These are phyloP conservation scores for Venturia canescens DNA, from an alignment of 1,140 invertebrate species.

Conservation along the genomic window DNA sequence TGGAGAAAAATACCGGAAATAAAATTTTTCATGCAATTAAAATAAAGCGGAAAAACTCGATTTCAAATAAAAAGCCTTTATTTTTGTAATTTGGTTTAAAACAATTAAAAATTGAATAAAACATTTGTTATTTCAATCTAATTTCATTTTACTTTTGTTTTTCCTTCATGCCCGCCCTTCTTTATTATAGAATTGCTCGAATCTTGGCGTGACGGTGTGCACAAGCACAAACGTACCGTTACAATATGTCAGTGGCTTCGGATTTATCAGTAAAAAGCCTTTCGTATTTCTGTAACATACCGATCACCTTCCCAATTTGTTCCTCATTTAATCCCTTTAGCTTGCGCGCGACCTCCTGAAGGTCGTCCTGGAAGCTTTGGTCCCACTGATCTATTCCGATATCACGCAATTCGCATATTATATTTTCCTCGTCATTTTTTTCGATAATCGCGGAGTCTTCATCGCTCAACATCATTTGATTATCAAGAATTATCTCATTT, in stretches of 20 bases:
- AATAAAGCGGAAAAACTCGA: too few species aligned
- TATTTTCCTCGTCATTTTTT: neutral
- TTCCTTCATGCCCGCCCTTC: too few species aligned
- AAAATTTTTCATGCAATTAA: too few species aligned
- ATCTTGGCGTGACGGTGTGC: too few species aligned
- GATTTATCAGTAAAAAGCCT: slow-evolving; percentile 16
- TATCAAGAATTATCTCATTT: neutral
- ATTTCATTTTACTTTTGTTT: too few species aligned
- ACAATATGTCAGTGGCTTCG: neutral
- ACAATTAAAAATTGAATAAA: too few species aligned
- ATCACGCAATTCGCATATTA: neutral
- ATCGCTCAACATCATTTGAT: neutral
- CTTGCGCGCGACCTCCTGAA: slow-evolving; percentile 28
- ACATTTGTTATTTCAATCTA: too few species aligned
- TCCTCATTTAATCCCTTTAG: slow-evolving; percentile 29
- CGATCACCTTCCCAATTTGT: neutral
- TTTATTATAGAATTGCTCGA: too few species aligned
- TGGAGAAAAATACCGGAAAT: too few species aligned
- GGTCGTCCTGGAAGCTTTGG: neutral
- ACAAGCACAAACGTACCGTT: too few species aligned
- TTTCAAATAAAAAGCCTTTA: too few species aligned
- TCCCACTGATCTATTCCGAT: neutral
- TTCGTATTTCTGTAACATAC: slow-evolving; percentile 14
- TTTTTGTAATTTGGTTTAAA: too few species aligned
- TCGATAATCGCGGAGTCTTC: neutral